Evolutionary conservation across 2,113 vertebrate species (phyloP), one percentile per base, ranked within the genome.

Genomic region (Todiramphus saurophagus): DNA sequence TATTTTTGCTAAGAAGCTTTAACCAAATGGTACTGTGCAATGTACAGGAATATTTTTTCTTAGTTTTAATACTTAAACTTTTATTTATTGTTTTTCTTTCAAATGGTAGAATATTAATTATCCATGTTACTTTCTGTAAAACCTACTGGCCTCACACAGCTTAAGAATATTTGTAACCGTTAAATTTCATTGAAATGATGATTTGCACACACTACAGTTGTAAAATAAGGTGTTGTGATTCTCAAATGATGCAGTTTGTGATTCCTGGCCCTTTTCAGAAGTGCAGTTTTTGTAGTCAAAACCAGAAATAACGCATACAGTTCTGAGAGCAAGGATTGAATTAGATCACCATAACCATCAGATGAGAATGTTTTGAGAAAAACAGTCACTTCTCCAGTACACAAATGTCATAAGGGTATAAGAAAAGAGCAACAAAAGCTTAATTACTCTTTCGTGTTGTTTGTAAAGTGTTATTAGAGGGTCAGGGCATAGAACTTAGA

Each of bases 1-100:
- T 91, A 96, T 98, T 98, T 97, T 97, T 96, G 91, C 93, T 92
- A 97, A 96, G 93, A 90, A 89, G 64, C 94, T 97, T 97, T 96
- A 96, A 94, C 79, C 73, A 91, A 94, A 92, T 94, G 74, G 74
- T 93, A 93, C 89, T 83, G 80, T 94, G 93, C 92, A 95, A 75
- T 92, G 77, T 92, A 92, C 81, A 89, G 88, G 69, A 97, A 90
- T 95, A 82, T 89, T 67, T 96, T 86, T 94, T 80, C 87, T 75
- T 70, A 92, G 63, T 48, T 95, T 93, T 93, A 96, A 82, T 62
- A 95, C 76, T 95, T 93, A 46, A 55, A 55, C 82, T 64, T 87
- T 78, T 97, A 96, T 97, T 97, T 97, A 96, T 97, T 96, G 70
- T 59, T 92, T 96, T 96, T 59, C 51, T 91, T 96, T 84, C 70